These are phyloP conservation scores for Coracopsis vasa DNA, from an alignment of 2,113 vertebrate genomes.

Conservation along the genomic window DNA sequence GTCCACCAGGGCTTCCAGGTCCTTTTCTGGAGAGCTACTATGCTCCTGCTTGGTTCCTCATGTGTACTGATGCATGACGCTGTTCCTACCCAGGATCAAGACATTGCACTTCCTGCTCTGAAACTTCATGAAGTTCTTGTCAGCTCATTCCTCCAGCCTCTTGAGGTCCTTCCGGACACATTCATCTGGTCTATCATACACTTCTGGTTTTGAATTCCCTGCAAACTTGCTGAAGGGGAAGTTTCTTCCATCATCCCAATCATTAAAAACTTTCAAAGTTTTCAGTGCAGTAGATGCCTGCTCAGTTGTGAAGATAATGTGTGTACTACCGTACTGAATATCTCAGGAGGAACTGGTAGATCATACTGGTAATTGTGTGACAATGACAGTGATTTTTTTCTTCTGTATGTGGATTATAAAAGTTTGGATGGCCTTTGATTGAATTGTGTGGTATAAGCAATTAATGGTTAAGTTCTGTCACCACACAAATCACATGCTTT, in stretches of 20 bases:
- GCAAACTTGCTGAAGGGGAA: neutral
- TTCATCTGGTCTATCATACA: neutral
- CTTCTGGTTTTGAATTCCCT: neutral
- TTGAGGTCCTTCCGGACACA: neutral
- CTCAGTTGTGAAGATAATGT: neutral
- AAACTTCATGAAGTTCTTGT: neutral
- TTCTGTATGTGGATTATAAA: neutral
- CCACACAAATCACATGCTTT: neutral
- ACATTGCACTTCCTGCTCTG: neutral
- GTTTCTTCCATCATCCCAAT: neutral
- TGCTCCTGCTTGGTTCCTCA: neutral
- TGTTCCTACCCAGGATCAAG: neutral
- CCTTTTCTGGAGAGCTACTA: neutral
- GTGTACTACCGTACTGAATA: neutral
- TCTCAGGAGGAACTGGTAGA: neutral
- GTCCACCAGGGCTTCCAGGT: neutral
- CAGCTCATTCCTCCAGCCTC: neutral
- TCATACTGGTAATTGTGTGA: neutral
- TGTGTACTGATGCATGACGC: fast-evolving
- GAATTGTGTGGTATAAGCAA: neutral
- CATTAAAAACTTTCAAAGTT: neutral
- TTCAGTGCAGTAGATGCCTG: neutral
- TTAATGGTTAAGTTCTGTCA: neutral
- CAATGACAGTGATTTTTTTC: neutral
- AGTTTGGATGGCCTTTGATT: neutral